Conservation (phyloP, 2,888 invertebrate genomes). For the Cheilosia variabilis region DNA sequence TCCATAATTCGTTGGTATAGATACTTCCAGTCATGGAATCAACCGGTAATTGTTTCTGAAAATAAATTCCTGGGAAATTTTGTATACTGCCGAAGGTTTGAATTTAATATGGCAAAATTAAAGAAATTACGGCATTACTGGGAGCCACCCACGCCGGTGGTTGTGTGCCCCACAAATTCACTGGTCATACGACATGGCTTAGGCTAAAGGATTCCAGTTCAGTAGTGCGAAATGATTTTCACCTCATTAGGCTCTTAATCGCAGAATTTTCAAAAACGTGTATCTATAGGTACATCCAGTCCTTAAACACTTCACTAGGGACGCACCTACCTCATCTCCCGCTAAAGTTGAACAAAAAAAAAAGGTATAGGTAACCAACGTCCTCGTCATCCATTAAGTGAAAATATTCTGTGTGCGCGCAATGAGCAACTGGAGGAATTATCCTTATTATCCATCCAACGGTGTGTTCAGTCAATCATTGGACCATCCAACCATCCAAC, state of each 20-base stretch:
- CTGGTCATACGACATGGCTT: conserved; percentile 54
- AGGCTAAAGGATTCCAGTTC: conserved; percentile 68
- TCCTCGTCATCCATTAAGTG: conserved; percentile 41
- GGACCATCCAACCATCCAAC: conserved; percentile 47
- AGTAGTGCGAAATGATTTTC: conserved; percentile 73
- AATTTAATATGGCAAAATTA: not conserved
- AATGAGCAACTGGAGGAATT: conserved; percentile 73
- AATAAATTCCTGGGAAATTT: conserved; percentile 13
- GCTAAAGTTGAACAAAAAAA: too few relatives aligned
- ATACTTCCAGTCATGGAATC: conserved; percentile 35
- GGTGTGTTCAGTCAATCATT: conserved; percentile 67
- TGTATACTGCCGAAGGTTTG: not conserved
- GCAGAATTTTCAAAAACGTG: conserved; percentile 32
- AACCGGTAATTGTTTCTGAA: conserved; percentile 56
- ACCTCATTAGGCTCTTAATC: conserved; percentile 70
- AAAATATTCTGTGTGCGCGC: conserved; percentile 70
- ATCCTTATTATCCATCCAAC: conserved; percentile 73
- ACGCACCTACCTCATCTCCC: conserved; percentile 60
- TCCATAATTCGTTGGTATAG: conserved; percentile 41
- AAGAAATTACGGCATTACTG: not conserved
- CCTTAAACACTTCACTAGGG: conserved; percentile 73
- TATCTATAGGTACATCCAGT: conserved; percentile 25
- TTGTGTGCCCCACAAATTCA: conserved; percentile 60
- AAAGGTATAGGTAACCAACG: not conserved
- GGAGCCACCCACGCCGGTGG: not conserved